A percentile compares a stretch with the other conserved stretches of the same genome.
Conservation (phyloP, 2,797 vertebrate genomes). For the Sebastes steindachneri region DNA sequence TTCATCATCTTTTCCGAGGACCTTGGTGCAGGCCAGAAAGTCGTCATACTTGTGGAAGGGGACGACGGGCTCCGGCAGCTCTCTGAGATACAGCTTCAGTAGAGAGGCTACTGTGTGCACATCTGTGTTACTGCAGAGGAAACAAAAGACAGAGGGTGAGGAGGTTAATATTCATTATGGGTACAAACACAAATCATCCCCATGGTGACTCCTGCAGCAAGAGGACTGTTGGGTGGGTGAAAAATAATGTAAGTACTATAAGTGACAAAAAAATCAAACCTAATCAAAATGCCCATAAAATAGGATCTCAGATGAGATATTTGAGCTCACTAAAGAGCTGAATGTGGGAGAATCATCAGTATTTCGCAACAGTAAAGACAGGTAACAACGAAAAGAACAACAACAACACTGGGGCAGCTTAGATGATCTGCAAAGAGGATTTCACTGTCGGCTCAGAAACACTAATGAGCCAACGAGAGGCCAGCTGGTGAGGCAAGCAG, state of each 20-base stretch:
- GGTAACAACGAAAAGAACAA: neutral
- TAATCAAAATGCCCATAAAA: neutral
- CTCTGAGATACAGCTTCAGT: conserved; percentile 95
- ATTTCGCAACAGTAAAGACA: neutral
- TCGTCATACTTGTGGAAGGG: conserved; percentile 94
- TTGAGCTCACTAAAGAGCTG: neutral
- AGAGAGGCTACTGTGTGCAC: conserved; percentile 97
- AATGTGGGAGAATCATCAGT: neutral
- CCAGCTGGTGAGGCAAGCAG: conserved; percentile 24
- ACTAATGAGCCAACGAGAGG: conserved; percentile 18
- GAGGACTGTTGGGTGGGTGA: neutral
- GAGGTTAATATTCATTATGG: conserved; percentile 4
- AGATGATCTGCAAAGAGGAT: conserved; percentile 17
- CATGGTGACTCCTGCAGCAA: neutral
- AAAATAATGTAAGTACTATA: neutral
- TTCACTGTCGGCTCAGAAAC: conserved; percentile 1
- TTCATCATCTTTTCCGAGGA: conserved; percentile 93
- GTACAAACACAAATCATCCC: neutral
- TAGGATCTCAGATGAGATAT: neutral
- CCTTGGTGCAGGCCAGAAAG: conserved; percentile 92
- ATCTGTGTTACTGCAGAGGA: conserved; percentile 89
- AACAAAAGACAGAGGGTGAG: neutral
- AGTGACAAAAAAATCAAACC: neutral
- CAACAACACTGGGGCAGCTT: neutral
- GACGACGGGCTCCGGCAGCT: conserved; percentile 95